Conservation (phyloP, 2,888 invertebrate genomes). For the Allolobophora icterica region DNA sequence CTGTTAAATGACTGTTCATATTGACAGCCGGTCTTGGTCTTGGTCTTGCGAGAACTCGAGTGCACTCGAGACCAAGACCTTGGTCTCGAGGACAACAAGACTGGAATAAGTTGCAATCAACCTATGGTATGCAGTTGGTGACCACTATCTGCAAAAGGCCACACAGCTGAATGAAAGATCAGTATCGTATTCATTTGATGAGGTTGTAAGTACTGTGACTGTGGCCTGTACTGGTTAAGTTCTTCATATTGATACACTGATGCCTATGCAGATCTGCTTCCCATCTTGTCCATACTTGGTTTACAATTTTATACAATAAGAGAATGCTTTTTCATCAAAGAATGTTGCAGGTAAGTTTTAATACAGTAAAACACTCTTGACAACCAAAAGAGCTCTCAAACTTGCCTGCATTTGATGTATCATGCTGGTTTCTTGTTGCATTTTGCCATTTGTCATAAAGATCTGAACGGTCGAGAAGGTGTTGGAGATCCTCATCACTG, state of each 20-base stretch:
- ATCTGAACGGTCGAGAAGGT: conserved; percentile 64
- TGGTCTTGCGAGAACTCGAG: too few species aligned
- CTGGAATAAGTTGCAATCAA: too few species aligned
- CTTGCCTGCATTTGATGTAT: background rate
- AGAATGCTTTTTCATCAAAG: background rate
- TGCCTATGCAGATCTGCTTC: background rate
- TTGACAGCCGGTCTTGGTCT: too few species aligned
- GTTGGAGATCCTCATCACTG: conserved; percentile 59
- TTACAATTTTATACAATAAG: background rate
- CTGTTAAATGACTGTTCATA: too few species aligned
- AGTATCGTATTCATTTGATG: too few species aligned
- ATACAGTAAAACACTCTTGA: background rate
- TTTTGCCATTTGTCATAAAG: conserved; percentile 51
- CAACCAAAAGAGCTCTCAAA: background rate
- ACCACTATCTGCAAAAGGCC: too few species aligned
- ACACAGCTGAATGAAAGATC: too few species aligned
- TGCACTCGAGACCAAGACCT: too few species aligned
- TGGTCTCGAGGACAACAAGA: too few species aligned
- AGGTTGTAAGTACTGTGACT: background rate
- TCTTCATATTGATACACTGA: background rate
- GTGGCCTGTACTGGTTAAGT: background rate
- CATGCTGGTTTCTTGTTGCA: background rate
- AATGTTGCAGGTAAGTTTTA: background rate
- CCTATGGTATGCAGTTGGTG: too few species aligned
- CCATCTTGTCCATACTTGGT: background rate